phyloP scores from a whole-genome alignment of 2,888 invertebrate genomes.

The Nyleta sp. region DNA sequence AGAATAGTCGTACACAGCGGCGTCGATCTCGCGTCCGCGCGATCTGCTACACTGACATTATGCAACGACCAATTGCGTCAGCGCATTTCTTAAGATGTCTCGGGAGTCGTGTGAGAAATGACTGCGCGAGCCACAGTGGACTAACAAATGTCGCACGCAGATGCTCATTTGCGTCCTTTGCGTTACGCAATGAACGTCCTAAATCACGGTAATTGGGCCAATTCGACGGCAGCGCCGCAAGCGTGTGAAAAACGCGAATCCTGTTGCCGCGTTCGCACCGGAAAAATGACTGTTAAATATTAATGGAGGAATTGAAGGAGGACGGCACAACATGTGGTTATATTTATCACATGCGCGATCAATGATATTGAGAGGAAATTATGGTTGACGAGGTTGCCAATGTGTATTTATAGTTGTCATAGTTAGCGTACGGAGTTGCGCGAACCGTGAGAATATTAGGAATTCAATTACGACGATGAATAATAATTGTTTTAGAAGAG shows the following conservation, averaged over 20 bases:
- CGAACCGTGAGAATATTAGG: constrained; percentile 28
- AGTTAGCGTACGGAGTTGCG: constrained; percentile 7
- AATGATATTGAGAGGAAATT: constrained; percentile 44
- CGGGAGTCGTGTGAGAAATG: constrained; percentile 38
- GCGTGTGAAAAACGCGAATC: constrained; percentile 2
- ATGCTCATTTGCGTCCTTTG: constrained; percentile 21
- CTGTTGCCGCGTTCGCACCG: background rate
- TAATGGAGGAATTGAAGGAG: constrained; percentile 35
- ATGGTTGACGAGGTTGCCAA: constrained; percentile 49
- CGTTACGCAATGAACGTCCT: constrained; percentile 16
- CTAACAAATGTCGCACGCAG: constrained; percentile 8
- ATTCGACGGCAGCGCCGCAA: background rate
- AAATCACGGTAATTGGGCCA: constrained; percentile 30
- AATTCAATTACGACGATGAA: constrained; percentile 14
- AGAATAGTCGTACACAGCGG: constrained; percentile 67
- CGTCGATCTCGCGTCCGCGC: constrained; percentile 42
- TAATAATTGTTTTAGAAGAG: constrained; percentile 9
- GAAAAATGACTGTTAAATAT: constrained; percentile 43
- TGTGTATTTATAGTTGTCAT: constrained; percentile 43
- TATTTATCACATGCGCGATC: constrained; percentile 39
- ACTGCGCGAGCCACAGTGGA: background rate
- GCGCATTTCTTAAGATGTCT: constrained; percentile 56
- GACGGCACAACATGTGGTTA: constrained; percentile 14
- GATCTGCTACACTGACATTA: constrained; percentile 55
- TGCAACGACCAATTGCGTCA: constrained; percentile 64